phyloP scores from a whole-genome alignment of 2,888 invertebrate genomes.

The Ophraella communa region DNA sequence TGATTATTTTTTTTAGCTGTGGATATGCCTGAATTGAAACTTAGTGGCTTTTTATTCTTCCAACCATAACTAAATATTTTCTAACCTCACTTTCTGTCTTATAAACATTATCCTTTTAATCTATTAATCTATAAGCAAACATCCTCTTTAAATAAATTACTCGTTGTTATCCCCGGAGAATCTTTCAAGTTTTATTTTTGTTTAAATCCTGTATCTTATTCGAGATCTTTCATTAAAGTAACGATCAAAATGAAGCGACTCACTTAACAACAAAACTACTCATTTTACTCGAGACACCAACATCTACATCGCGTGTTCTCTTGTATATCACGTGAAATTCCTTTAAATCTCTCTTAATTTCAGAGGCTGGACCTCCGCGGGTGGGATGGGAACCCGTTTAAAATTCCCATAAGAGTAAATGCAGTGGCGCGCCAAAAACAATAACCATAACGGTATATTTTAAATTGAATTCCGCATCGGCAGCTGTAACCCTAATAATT shows the following conservation, averaged over 20 bases:
- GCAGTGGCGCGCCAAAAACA: conserved; percentile 5
- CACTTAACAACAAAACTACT: conserved; percentile 3
- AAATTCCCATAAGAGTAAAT: conserved; percentile 16
- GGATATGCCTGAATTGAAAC: too few species aligned
- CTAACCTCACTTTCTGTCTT: too few species aligned
- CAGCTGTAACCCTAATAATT: too few species aligned
- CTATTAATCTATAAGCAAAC: background rate
- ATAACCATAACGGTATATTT: background rate
- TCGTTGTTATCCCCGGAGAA: background rate
- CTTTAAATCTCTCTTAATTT: conserved; percentile 24
- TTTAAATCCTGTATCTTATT: conserved; percentile 4
- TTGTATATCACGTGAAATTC: conserved; percentile 19
- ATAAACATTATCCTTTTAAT: too few species aligned
- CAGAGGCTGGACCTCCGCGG: conserved; percentile 22
- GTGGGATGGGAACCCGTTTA: conserved; percentile 26
- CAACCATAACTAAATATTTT: too few species aligned
- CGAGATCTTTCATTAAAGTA: conserved; percentile 8
- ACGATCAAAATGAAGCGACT: conserved; percentile 5
- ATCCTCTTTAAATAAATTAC: background rate
- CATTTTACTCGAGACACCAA: conserved; percentile 1
- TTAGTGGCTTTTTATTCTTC: too few species aligned
- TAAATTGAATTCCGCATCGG: background rate
- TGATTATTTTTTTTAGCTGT: too few species aligned
- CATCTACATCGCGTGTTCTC: conserved; percentile 3
- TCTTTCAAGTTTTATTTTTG: conserved; percentile 2